Conservation (phyloP, 2,797 vertebrate species). For the Macrochelys suwanniensis region DNA sequence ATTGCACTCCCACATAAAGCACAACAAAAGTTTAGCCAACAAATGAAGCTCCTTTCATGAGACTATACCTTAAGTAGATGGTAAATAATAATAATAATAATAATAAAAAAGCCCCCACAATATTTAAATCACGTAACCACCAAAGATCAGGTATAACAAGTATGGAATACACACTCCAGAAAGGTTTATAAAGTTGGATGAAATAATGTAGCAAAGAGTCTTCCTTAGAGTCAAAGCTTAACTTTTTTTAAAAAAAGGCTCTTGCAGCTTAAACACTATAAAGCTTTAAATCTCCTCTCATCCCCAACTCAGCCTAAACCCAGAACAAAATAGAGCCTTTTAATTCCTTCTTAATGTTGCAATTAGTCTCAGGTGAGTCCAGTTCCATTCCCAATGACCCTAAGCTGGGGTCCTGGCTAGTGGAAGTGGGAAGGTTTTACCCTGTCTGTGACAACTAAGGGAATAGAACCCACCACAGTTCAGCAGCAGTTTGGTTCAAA, state of each 20-base stretch:
- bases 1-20: neutral
- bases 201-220: neutral
- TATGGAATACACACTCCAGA: neutral
- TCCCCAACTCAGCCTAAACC: neutral
- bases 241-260: neutral
- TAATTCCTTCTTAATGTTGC: neutral
- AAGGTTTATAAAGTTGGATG: slow-evolving; percentile 1
- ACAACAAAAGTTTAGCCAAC: neutral
- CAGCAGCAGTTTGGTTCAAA: slow-evolving; percentile 39
- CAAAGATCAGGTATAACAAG: neutral
- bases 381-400: neutral
- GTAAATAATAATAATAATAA: neutral
- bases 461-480: slow-evolving; percentile 34
- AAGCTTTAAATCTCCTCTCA: neutral
- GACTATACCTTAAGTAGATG: neutral
- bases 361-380: neutral
- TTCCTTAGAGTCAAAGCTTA: neutral
- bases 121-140: neutral
- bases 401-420: neutral
- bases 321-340: neutral
- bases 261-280: neutral
- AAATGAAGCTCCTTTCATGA: rapidly evolving
- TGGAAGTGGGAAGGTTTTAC: slow-evolving; percentile 18
- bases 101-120: too few relatives aligned
- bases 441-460: neutral